phyloP scores from a whole-genome alignment of 2,797 vertebrate genomes.

The Miichthys miiuy region DNA sequence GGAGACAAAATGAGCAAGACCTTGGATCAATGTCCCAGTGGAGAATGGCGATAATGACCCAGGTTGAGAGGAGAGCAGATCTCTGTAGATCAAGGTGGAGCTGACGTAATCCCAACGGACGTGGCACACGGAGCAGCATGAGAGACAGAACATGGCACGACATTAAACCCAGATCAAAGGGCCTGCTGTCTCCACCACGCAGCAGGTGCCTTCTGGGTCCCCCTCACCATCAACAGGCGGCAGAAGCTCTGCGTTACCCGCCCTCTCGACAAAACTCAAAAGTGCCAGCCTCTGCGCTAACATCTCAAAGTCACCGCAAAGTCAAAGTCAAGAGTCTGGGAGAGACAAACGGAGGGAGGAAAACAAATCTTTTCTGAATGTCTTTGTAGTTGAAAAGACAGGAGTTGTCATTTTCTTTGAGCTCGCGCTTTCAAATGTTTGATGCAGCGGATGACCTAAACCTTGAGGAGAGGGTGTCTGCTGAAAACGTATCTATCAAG shows the following conservation, averaged over 20 bases:
- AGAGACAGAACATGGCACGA: conserved; percentile 72
- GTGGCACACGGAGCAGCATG: conserved; percentile 56
- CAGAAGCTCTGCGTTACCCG: conserved; percentile 45
- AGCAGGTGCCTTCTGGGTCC: conserved; percentile 71
- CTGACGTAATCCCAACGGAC: conserved; percentile 76
- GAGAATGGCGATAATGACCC: conserved; percentile 58
- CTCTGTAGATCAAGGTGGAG: conserved; percentile 72
- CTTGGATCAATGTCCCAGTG: conserved; percentile 34
- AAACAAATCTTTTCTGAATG: conserved; percentile 76
- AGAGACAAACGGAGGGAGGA: conserved; percentile 67
- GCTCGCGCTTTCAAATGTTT: conserved; percentile 74
- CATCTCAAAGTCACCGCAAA: conserved; percentile 82
- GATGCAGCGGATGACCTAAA: conserved; percentile 78
- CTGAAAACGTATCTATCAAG: conserved; percentile 66
- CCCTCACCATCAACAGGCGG: conserved; percentile 63
- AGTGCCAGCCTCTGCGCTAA: conserved; percentile 41
- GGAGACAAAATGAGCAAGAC: conserved; percentile 33
- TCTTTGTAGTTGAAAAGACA: conserved; percentile 82
- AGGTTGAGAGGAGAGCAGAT: conserved; percentile 51
- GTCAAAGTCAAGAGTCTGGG: conserved; percentile 72
- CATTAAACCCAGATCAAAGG: conserved; percentile 83
- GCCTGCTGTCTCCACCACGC: conserved; percentile 66
- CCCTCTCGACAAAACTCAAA: conserved; percentile 67
- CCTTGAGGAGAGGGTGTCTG: conserved; percentile 71
- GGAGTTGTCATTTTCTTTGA: conserved; percentile 76